Percentiles rank a stretch among this genome's conserved stretches.
Evolutionary conservation across 2,113 vertebrate species (phyloP).

Genomic region (Grus americana): DNA sequence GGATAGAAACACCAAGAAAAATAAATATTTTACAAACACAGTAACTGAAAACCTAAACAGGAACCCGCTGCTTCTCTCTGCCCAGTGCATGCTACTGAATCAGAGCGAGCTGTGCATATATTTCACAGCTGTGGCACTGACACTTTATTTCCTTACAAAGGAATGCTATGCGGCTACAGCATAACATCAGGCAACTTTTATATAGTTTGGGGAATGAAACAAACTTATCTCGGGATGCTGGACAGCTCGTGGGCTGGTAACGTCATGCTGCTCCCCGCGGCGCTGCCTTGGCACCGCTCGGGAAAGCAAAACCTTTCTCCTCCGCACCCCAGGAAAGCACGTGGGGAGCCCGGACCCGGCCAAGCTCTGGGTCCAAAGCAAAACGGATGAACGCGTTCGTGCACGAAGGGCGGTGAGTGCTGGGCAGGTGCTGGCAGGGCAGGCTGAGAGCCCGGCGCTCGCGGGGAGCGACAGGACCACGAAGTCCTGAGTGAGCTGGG

Average conservation of each 20-base stretch:
- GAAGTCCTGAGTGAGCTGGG: fast-evolving
- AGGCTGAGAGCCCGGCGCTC: background rate
- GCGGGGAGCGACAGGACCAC: background rate
- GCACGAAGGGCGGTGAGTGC: fast-evolving
- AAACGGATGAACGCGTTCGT: fast-evolving
- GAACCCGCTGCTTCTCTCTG: constrained; percentile 22
- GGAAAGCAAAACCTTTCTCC: background rate
- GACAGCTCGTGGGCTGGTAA: background rate
- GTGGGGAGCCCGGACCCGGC: fast-evolving
- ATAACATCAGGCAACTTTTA: background rate
- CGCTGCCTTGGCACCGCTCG: background rate
- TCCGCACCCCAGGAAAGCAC: fast-evolving
- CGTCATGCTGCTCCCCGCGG: fast-evolving
- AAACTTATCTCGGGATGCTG: background rate
- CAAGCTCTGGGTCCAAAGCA: fast-evolving
- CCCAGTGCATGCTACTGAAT: background rate
- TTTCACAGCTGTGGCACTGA: constrained; percentile 54
- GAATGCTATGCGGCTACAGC: background rate
- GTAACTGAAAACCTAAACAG: constrained; percentile 66
- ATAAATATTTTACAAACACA: constrained; percentile 65
- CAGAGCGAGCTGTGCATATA: background rate
- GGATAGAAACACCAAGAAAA: constrained; percentile 64
- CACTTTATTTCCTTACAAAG: constrained; percentile 47
- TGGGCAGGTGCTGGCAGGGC: background rate
- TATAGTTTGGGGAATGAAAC: background rate